phyloP scores from a whole-genome alignment of 2,888 invertebrate species.

The Sericinus montela region DNA sequence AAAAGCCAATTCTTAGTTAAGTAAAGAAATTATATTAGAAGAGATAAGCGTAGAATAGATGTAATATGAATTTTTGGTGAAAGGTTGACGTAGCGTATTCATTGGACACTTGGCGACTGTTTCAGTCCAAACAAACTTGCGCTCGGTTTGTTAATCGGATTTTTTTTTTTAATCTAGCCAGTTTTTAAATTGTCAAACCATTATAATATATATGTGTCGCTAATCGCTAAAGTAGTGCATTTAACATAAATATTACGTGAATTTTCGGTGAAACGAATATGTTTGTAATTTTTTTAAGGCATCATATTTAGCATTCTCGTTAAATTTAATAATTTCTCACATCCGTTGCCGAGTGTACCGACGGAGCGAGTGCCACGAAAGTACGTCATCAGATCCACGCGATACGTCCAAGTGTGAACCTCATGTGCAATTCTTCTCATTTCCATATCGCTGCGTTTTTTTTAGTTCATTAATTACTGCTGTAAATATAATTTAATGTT shows the following conservation, averaged over 20 bases:
- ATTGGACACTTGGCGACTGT: slow-evolving; percentile 41
- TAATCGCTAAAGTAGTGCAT: too few relatives aligned
- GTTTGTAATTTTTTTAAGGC: too few relatives aligned
- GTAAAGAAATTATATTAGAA: slow-evolving; percentile 60
- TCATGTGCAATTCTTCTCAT: slow-evolving; percentile 75
- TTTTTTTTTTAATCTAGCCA: too few relatives aligned
- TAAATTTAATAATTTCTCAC: too few relatives aligned
- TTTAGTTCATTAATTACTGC: slow-evolving; percentile 70
- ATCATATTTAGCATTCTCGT: too few relatives aligned
- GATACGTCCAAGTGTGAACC: slow-evolving; percentile 71
- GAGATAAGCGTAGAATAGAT: slow-evolving; percentile 65
- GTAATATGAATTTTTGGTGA: slow-evolving; percentile 50
- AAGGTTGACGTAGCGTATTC: slow-evolving; percentile 48
- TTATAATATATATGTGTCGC: too few relatives aligned
- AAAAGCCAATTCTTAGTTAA: slow-evolving; percentile 71
- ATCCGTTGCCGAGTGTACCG: slow-evolving; percentile 3
- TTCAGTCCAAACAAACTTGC: neutral
- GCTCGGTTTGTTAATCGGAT: too few relatives aligned
- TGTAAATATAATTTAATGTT: slow-evolving; percentile 74
- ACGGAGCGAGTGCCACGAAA: slow-evolving; percentile 39
- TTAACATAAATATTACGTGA: too few relatives aligned
- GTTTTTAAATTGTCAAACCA: too few relatives aligned
- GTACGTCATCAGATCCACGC: slow-evolving; percentile 48
- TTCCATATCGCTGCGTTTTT: slow-evolving; percentile 73
- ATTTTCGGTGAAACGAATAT: too few relatives aligned